Evolutionary conservation across 2,888 invertebrate genomes (phyloP).

Genomic region (Bombylius discolor): DNA sequence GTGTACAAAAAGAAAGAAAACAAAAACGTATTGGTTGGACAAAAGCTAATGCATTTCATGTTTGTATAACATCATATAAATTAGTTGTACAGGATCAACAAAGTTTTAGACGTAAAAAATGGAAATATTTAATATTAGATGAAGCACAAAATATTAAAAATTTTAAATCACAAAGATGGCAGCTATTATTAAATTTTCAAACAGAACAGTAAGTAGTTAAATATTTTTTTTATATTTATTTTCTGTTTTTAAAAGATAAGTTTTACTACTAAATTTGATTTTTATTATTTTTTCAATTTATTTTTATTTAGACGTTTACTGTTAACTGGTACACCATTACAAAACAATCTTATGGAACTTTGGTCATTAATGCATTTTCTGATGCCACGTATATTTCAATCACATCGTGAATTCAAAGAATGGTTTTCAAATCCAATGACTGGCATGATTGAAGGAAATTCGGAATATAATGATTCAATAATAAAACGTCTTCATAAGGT

Average conservation of each 20-base stretch:
- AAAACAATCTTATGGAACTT: conserved; percentile 91
- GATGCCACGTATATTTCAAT: conserved; percentile 94
- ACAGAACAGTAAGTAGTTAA: conserved; percentile 60
- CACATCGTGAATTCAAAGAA: conserved; percentile 91
- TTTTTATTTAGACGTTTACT: conserved; percentile 55
- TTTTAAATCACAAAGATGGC: conserved; percentile 98
- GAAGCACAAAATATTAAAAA: conserved; percentile 99
- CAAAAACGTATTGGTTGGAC: conserved; percentile 91
- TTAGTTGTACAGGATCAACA: conserved; percentile 97
- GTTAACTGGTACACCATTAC: conserved; percentile 88
- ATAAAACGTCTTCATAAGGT: conserved; percentile 84
- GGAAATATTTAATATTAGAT: conserved; percentile 96
- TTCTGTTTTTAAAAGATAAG: background rate
- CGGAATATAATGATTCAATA: conserved; percentile 80
- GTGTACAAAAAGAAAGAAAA: conserved; percentile 89
- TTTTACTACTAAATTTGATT: background rate
- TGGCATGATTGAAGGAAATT: conserved; percentile 88
- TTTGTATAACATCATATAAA: conserved; percentile 96
- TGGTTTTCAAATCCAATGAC: conserved; percentile 98
- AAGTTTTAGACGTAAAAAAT: conserved; percentile 90
- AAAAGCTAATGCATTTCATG: conserved; percentile 94
- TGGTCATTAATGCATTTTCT: conserved; percentile 98
- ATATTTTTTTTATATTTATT: conserved; percentile 11
- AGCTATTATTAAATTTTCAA: conserved; percentile 86
- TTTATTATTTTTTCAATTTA: background rate